Evolutionary conservation across 2,797 vertebrate genomes (phyloP).

Genomic region (Siniperca scherzeri): DNA sequence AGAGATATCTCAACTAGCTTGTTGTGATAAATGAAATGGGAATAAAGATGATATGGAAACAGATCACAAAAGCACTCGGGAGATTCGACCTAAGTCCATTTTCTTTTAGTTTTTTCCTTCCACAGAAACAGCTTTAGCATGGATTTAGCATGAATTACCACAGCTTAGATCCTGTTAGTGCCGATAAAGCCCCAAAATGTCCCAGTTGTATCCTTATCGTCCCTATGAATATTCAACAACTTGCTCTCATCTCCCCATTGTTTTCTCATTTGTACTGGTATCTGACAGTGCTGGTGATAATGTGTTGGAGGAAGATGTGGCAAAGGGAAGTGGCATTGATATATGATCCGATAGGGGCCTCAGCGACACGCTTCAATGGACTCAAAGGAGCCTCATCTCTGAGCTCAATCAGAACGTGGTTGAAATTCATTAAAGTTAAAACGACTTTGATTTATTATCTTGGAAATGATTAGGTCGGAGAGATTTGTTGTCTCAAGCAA

Average conservation of each 20-base stretch:
- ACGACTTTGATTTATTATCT: slow-evolving; percentile 81
- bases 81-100: slow-evolving; percentile 71
- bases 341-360: slow-evolving; percentile 73
- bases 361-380: slow-evolving; percentile 67
- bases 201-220: slow-evolving; percentile 82
- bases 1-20: slow-evolving; percentile 72
- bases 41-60: slow-evolving; percentile 69
- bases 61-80: slow-evolving; percentile 69
- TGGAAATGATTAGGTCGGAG: slow-evolving; percentile 68
- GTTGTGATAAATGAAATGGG: slow-evolving; percentile 73
- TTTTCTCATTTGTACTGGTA: slow-evolving; percentile 81
- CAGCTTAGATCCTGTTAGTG: slow-evolving; percentile 83
- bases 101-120: slow-evolving; percentile 47
- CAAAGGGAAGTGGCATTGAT: slow-evolving; percentile 79
- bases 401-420: slow-evolving; percentile 66
- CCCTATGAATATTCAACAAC: slow-evolving; percentile 83
- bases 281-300: slow-evolving; percentile 78
- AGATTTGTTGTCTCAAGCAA: slow-evolving; percentile 78
- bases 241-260: slow-evolving; percentile 80
- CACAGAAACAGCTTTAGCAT: slow-evolving; percentile 73
- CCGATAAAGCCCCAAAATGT: slow-evolving; percentile 82
- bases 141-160: slow-evolving; percentile 84
- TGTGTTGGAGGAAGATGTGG: slow-evolving; percentile 69
- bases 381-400: slow-evolving; percentile 73
- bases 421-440: slow-evolving; percentile 83